These are phyloP conservation scores for Tetrao urogallus DNA, from an alignment of 2,113 vertebrate species.

Conservation along the genomic window DNA sequence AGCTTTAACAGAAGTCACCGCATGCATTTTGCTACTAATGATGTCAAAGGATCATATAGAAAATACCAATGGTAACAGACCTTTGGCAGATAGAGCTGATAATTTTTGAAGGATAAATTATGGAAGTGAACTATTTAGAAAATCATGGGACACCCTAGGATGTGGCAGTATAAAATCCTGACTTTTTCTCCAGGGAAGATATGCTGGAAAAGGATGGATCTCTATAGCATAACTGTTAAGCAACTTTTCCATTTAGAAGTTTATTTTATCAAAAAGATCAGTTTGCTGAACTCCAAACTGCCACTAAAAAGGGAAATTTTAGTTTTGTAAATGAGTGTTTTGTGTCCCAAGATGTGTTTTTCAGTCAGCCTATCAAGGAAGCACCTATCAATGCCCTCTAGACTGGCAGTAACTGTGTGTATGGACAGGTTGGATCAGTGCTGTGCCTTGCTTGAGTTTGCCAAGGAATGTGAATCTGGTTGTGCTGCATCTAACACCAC, in stretches of 20 bases:
- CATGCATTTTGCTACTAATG: background rate
- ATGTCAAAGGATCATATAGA: background rate
- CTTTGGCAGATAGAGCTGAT: background rate
- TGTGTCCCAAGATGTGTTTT: background rate
- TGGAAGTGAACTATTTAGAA: background rate
- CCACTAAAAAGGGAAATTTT: background rate
- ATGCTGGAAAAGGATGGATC: background rate
- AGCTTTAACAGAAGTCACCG: background rate
- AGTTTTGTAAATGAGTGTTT: background rate
- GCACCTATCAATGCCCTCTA: rapidly evolving
- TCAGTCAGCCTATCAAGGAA: background rate
- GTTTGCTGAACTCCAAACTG: background rate
- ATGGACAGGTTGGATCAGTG: background rate
- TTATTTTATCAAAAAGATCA: background rate
- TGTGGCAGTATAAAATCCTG: background rate
- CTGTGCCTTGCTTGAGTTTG: background rate
- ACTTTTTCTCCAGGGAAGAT: background rate
- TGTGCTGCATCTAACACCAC: background rate
- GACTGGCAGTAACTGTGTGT: background rate
- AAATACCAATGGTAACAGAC: background rate
- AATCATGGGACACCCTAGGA: background rate
- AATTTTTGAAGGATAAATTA: background rate
- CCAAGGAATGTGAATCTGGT: background rate
- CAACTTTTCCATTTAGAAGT: background rate
- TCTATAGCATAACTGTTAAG: background rate